Base-by-base conservation (phyloP, 2,113 vertebrate species). In the Anser cygnoides region DNA sequence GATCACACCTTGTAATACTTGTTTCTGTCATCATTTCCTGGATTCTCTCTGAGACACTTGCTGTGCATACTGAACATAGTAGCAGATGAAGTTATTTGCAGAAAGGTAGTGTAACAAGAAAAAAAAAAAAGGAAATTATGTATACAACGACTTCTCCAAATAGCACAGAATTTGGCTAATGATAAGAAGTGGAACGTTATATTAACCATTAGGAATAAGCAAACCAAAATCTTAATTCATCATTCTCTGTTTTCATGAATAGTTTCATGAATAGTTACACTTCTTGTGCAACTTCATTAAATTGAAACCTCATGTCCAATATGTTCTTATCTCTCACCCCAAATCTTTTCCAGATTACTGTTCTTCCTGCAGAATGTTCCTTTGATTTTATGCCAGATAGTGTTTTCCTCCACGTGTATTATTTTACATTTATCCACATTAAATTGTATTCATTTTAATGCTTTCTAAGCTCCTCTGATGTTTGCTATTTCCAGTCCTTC, bases 341-440 rank as follows among this genome's bases (percentile, higher is more conserved):
- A 95, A 84, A 88, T 90, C 46, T 68, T 87, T 97, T 96, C 84
- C 95, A 90, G 57, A 77, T 96, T 95, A 87, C 55, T 80, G 25
- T 89, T 96, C 91, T 97, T 93, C 95, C 90, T 95, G 66, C 87
- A 94, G 87, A 93, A 84, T 21, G 84, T 81, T 96, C 80, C 76
- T 93, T 97, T 96, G 83, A 95, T 96, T 95, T 96, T 92, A 85
- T 90, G 93, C 90, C 91, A 91, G 70, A 61, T 75, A 93, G 93
- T 92, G 85, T 89, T 98, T 97, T 95, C 82, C 67, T 84, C 90
- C 87, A 91, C 18, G 49, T 92, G 91, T 95, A 89, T 95, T 97
- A 96, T 95, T 96, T 95, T 87, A 90, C 80, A 96, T 96, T 96
- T 97, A 96, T 93, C 85, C 93, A 97, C 95, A 97, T 96, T 97